These are phyloP conservation scores for Theonella swinhoei DNA, from an alignment of 37 sponge, comb jelly and placozoan species.

Conservation along the genomic window DNA sequence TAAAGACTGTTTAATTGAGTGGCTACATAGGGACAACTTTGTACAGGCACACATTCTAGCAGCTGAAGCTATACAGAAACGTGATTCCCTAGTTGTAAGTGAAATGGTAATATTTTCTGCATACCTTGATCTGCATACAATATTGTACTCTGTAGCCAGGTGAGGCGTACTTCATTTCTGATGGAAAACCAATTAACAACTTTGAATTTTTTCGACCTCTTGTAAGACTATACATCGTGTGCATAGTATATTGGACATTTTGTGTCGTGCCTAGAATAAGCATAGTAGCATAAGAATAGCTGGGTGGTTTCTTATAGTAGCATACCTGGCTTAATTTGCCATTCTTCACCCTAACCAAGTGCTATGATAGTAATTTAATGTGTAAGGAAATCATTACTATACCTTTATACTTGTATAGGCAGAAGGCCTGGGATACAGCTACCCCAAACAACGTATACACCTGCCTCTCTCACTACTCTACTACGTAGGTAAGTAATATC, in stretches of 20 bases:
- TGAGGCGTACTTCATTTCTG: slow-evolving; percentile 75
- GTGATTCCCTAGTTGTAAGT: slow-evolving; percentile 43
- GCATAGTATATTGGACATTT: too few species aligned
- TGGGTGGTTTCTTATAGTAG: too few species aligned
- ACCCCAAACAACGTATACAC: slow-evolving; percentile 43
- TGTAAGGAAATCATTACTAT: too few species aligned
- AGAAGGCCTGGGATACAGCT: slow-evolving; percentile 75
- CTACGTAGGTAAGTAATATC: slow-evolving; percentile 64
- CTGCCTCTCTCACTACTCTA: slow-evolving; percentile 62
- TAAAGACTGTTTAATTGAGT: slow-evolving; percentile 53
- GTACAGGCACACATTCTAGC: slow-evolving; percentile 72
- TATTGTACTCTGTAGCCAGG: too few species aligned
- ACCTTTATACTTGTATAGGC: too few species aligned
- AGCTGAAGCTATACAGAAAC: slow-evolving; percentile 31
- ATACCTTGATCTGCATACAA: too few species aligned
- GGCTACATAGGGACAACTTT: slow-evolving; percentile 80
- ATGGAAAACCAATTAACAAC: slow-evolving; percentile 80
- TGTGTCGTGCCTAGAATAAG: too few species aligned
- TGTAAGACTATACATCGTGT: slow-evolving; percentile 32
- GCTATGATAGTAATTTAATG: too few species aligned
- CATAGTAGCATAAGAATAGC: too few species aligned
- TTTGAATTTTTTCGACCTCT: slow-evolving; percentile 72
- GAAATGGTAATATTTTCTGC: too few species aligned
- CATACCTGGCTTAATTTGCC: too few species aligned
- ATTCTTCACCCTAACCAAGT: too few species aligned